phyloP scores from a whole-genome alignment of 1,140 invertebrate species.

The Gonioctena quinquepunctata region DNA sequence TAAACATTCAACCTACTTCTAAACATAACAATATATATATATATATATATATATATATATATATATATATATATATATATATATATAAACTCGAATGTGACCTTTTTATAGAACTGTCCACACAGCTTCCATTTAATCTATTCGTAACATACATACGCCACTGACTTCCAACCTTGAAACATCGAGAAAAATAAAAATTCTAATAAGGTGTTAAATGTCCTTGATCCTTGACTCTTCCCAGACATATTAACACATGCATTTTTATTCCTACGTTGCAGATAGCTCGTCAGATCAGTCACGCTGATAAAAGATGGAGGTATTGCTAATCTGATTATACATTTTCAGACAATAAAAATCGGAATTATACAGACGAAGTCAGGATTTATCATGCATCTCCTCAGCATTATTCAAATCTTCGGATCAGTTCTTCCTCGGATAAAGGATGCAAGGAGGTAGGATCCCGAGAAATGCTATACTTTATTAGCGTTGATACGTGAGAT shows the following conservation, averaged over 20 bases:
- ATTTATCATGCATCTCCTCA: not conserved
- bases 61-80: too few relatives aligned
- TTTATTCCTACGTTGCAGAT: not conserved
- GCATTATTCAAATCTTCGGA: not conserved
- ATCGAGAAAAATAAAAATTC: not conserved
- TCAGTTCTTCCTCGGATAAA: too few relatives aligned
- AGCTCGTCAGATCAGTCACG: not conserved
- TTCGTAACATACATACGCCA: not conserved
- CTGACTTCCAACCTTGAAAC: not conserved
- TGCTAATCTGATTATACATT: constrained; percentile 1
- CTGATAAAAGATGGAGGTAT: not conserved
- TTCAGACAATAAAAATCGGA: not conserved
- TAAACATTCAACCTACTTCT: too few relatives aligned
- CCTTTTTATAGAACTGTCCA: too few relatives aligned
- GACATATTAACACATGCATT: constrained; percentile 7
- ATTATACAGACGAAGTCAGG: not conserved
- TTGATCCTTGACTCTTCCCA: not conserved
- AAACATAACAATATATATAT: too few relatives aligned
- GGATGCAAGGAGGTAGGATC: not conserved
- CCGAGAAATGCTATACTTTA: not conserved
- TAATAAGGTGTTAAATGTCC: not conserved
- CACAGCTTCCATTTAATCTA: too few relatives aligned
- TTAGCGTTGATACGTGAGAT: not conserved
- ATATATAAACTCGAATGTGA: too few relatives aligned
- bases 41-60: too few relatives aligned